Evolutionary conservation across 2,888 invertebrate species (phyloP), one percentile per base, ranked within the genome.

Genomic region (Heliconius ismenius): DNA sequence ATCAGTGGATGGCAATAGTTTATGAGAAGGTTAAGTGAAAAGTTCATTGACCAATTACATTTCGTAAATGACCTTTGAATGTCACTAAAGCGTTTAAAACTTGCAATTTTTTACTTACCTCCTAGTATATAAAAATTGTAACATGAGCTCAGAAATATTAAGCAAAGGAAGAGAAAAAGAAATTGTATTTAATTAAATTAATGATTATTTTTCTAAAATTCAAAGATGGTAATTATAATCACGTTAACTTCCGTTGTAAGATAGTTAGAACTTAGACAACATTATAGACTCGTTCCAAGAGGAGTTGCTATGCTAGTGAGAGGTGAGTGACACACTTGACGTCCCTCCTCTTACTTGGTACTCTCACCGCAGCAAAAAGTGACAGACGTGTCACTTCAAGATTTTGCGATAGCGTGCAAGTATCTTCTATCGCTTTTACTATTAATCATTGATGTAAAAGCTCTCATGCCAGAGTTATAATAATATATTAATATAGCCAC

Each of bases 351-450:
- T 54, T 21, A 7, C n/a, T 43, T 58, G 70, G 26, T 39, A 32
- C 73, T 63, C 43, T 63, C 70, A 15, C 36, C 65, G 76, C 36
- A 28, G 65, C 54, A 72, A 72, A 54, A 76, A 72, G 24, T 39
- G 64, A 76, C 76, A 21, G 72, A 72, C 76, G 54, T 54, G 43
- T 72, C 70, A 49, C 49, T 70, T 21, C 54, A 39, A 75, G 62
- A 49, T 63, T 32, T 54, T 18, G 39, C 9, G 72, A 72, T 64
- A 72, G 26, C 72, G 54, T 26, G 18, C 64, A 6, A 76, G 26
- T 26, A 76, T 58, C 64, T 28, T 36, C 24, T 26, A 76, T 58
- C 70, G 28, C 65, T 26, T 18, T 39, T 54, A 39, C 36, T 72
- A 70, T 76, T 54, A 76, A 76, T 76, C 63, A 58, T 21, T 43